These are phyloP conservation scores for Microctonus brassicae DNA, from an alignment of 2,888 invertebrate genomes.

Conservation along the genomic window DNA sequence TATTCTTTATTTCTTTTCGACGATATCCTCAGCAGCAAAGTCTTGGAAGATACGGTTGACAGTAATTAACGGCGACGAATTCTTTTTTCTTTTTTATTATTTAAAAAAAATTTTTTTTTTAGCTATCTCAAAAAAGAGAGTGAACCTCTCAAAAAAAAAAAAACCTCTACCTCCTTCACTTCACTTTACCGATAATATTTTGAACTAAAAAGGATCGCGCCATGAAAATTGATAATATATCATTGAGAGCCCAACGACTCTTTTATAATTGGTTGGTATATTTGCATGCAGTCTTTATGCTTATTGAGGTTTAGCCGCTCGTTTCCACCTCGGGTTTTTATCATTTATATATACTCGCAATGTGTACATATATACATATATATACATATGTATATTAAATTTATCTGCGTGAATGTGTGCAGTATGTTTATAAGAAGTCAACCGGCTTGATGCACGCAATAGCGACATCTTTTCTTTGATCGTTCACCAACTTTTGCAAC, in stretches of 20 bases:
- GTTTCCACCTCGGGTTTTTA: slow-evolving; percentile 33
- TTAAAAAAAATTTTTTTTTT: slow-evolving; percentile 1
- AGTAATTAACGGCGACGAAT: slow-evolving; percentile 37
- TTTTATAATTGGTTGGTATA: slow-evolving; percentile 38
- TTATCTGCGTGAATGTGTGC: too few relatives aligned
- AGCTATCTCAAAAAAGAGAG: not conserved
- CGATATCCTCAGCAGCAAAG: slow-evolving; percentile 28
- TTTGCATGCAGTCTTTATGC: slow-evolving; percentile 38
- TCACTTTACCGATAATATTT: slow-evolving; percentile 29
- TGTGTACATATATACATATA: not conserved
- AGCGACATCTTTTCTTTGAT: slow-evolving; percentile 35
- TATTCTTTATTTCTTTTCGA: not conserved
- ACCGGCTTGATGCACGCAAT: slow-evolving; percentile 37
- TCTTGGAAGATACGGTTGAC: slow-evolving; percentile 35
- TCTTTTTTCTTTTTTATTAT: slow-evolving; percentile 16
- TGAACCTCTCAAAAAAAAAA: not conserved
- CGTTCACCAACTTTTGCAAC: not conserved
- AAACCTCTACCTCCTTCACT: not conserved
- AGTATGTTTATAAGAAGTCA: not conserved
- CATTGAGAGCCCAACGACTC: slow-evolving; percentile 25
- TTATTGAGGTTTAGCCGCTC: slow-evolving; percentile 39
- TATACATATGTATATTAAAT: too few relatives aligned
- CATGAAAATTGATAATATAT: slow-evolving; percentile 38
- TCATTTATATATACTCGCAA: slow-evolving; percentile 31
- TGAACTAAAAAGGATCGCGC: slow-evolving; percentile 24